Evolutionary conservation across 2,113 vertebrate species (phyloP).

Genomic region (Microcebus ravelobensis): DNA sequence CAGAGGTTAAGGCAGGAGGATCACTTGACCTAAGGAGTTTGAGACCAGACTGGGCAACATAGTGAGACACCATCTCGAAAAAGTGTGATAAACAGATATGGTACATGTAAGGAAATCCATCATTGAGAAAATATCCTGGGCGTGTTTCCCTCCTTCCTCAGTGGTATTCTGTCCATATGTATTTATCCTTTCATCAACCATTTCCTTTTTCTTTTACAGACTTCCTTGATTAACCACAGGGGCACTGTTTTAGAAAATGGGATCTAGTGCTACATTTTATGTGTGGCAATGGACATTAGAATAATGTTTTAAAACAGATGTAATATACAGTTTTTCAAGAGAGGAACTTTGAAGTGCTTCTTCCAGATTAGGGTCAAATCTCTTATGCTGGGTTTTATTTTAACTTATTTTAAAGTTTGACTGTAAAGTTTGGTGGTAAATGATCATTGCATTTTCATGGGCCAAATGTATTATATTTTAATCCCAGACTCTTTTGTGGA

Average conservation of each 20-base stretch:
- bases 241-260: neutral
- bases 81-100: neutral
- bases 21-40: no score
- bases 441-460: neutral
- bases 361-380: neutral
- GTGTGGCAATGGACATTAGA: neutral
- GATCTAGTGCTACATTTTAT: neutral
- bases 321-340: neutral
- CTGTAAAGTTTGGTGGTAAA: neutral
- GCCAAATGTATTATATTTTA: neutral
- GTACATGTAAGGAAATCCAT: neutral
- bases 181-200: neutral
- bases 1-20: no score
- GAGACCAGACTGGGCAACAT: no score
- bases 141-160: neutral
- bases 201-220: neutral
- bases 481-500: neutral
- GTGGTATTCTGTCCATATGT: neutral
- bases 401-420: conserved; percentile 36
- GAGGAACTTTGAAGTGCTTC: neutral
- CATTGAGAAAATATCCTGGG: neutral
- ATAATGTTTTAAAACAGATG: neutral
- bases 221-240: neutral
- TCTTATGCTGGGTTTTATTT: neutral
- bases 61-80: neutral